A percentile compares a stretch with the other conserved stretches of the same genome.
phyloP scores from a whole-genome alignment of 1,140 invertebrate genomes.

The Drosophila arawakana region DNA sequence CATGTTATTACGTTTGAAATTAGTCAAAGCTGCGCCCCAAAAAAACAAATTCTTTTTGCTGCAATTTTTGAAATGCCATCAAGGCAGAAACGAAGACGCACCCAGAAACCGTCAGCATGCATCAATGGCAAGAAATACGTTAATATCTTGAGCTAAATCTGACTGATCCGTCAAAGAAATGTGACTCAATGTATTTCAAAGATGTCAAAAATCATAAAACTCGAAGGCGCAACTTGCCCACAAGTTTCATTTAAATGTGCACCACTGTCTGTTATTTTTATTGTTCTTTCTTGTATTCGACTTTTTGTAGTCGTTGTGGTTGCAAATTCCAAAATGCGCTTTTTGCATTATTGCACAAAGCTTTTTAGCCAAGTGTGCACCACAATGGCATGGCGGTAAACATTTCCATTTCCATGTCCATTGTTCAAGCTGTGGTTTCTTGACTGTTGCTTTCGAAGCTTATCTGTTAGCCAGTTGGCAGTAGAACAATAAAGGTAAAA shows the following conservation, averaged over 20 bases:
- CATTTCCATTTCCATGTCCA: constrained; percentile 42
- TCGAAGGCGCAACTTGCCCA: constrained; percentile 27
- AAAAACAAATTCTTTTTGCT: constrained; percentile 22
- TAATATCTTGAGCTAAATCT: constrained; percentile 38
- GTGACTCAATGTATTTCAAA: constrained; percentile 36
- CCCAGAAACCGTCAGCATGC: constrained; percentile 69
- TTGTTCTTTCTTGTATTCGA: constrained; percentile 16
- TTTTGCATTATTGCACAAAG: constrained; percentile 60
- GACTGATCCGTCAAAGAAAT: constrained; percentile 37
- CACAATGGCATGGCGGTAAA: constrained; percentile 30
- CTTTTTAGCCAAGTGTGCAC: constrained; percentile 40
- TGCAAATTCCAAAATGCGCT: constrained; percentile 60
- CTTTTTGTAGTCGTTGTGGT: constrained; percentile 14
- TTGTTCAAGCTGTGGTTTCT: constrained; percentile 46
- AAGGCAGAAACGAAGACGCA: constrained; percentile 64
- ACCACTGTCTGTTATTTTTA: constrained; percentile 36
- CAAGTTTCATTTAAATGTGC: constrained; percentile 48
- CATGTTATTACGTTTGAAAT: not conserved
- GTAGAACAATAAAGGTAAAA: constrained; percentile 55
- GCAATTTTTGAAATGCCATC: constrained; percentile 69
- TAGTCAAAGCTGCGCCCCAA: not conserved
- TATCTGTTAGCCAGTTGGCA: constrained; percentile 50
- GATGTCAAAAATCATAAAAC: constrained; percentile 42
- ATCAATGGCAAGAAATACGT: constrained; percentile 46
- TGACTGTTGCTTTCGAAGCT: constrained; percentile 36